Evolutionary conservation across 2,797 vertebrate genomes (phyloP).

Genomic region (Xenopus petersii): DNA sequence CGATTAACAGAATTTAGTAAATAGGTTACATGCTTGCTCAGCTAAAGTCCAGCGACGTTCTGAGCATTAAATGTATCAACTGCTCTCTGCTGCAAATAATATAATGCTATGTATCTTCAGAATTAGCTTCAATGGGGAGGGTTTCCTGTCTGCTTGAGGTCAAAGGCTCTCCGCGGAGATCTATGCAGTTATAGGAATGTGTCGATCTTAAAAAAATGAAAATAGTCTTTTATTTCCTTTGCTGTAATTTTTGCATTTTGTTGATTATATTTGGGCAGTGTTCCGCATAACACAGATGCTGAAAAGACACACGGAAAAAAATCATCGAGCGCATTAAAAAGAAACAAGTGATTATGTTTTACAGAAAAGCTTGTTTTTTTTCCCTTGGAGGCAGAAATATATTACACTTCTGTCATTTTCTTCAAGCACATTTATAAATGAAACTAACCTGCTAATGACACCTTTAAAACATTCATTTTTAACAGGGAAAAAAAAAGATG

Average conservation of each 20-base stretch:
- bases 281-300: too few species aligned
- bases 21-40: constrained; percentile 14
- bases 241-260: too few species aligned
- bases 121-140: too few species aligned
- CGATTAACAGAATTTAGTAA: constrained; percentile 2
- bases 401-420: constrained; percentile 23
- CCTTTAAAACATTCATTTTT: constrained; percentile 63
- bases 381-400: constrained; percentile 51
- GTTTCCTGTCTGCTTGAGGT: too few species aligned
- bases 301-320: too few species aligned
- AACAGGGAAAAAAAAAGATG: constrained; percentile 37
- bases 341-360: neutral
- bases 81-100: neutral
- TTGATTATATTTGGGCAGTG: too few species aligned
- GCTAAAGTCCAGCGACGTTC: neutral
- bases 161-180: neutral
- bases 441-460: constrained; percentile 70
- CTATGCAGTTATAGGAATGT: neutral
- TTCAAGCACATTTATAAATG: constrained; percentile 55
- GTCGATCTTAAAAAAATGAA: neutral
- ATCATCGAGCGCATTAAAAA: too few species aligned
- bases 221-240: neutral
- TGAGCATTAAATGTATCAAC: neutral
- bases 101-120: neutral
- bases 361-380: neutral